A percentile compares a stretch with the other conserved stretches of the same genome.
phyloP scores from a whole-genome alignment of 2,888 invertebrate species.

The Julus scandinavius region DNA sequence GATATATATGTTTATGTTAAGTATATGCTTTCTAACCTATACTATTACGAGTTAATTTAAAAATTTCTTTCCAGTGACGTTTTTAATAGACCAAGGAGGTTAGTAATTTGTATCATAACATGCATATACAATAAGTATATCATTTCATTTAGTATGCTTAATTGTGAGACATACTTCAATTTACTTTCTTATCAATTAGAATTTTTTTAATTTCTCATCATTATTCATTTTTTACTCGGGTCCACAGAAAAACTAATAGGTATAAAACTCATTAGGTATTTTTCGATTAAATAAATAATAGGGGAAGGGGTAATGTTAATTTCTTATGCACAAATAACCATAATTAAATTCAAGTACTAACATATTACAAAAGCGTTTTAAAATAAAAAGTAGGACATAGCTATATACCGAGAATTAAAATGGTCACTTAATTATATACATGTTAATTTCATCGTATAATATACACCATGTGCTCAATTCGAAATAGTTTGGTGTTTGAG shows the following conservation, averaged over 20 bases:
- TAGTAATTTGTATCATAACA: too few species aligned
- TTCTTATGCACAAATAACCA: neutral
- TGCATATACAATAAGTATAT: too few species aligned
- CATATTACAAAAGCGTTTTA: neutral
- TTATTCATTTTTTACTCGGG: neutral
- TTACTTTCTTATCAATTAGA: neutral
- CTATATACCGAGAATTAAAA: neutral
- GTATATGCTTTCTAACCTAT: too few species aligned
- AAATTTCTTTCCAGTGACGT: too few species aligned
- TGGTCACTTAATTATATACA: neutral
- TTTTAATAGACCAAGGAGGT: too few species aligned
- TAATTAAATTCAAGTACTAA: neutral
- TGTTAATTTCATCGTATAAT: slow-evolving; percentile 23
- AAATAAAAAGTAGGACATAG: neutral
- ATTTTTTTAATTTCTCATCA: neutral
- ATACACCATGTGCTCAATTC: neutral
- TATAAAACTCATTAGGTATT: neutral
- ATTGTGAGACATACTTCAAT: too few species aligned
- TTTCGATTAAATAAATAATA: neutral
- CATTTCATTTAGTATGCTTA: too few species aligned
- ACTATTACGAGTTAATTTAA: too few species aligned
- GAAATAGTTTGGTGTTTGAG: neutral
- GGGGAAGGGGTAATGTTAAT: neutral
- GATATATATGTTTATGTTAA: too few species aligned
- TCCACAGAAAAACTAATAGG: neutral